Percentiles rank a stretch among this genome's conserved stretches.
phyloP scores from a whole-genome alignment of 2,113 vertebrate species.

The Donacobius atricapilla region DNA sequence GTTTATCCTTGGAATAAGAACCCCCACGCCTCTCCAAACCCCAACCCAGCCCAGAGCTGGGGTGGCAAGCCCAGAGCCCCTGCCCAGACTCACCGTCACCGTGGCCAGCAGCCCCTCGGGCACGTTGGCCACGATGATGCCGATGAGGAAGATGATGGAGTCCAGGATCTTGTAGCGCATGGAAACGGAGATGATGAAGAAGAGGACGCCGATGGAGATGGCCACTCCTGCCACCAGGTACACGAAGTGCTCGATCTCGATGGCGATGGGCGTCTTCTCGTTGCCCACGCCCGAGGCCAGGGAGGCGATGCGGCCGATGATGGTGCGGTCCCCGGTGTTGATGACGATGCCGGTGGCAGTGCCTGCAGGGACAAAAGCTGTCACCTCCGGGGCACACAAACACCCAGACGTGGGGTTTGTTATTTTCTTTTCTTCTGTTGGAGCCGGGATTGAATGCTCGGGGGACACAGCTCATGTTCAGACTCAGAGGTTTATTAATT shows the following conservation, averaged over 20 bases:
- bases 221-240: conserved; percentile 79
- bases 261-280: conserved; percentile 79
- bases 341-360: conserved; percentile 77
- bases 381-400: neutral
- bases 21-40: neutral
- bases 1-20: neutral
- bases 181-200: conserved; percentile 78
- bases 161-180: conserved; percentile 73
- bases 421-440: neutral
- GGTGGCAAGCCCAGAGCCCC: neutral
- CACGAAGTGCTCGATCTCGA: conserved; percentile 81
- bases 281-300: conserved; percentile 75
- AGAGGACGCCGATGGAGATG: conserved; percentile 71
- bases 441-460: neutral
- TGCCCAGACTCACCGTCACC: conserved; percentile 72
- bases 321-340: conserved; percentile 76
- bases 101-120: conserved; percentile 81
- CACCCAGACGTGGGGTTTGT: neutral
- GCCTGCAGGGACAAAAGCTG: conserved; percentile 38
- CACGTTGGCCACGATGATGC: conserved; percentile 83
- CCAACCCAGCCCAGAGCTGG: neutral
- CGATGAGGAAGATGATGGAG: conserved; percentile 81
- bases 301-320: conserved; percentile 80
- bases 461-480: fast-evolving
- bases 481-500: neutral